Base-by-base conservation (phyloP, 1,140 invertebrate species). In the Tetramorium alpestre region DNA sequence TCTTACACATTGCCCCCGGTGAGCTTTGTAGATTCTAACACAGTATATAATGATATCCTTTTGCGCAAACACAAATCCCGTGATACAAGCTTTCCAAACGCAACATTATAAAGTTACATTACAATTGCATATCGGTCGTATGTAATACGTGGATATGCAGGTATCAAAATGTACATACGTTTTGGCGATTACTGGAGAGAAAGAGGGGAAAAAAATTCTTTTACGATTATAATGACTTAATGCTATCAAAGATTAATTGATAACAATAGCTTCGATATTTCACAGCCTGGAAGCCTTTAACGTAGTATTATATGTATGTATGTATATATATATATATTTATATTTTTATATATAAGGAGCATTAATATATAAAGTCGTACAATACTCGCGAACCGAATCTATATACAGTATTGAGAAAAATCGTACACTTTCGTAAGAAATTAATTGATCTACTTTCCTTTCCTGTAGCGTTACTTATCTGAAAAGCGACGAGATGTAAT, bases 21-120 rank as follows among this genome's bases (percentile, higher is more conserved):
- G 90, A 89, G 89, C 85, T 85, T 92, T 82, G 86, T 82, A 91
- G 86, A 78, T 60, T 89, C 72, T 90, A 89, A 81, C 28, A 76
- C 62, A 85, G 38, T 89, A n/a, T 77, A 81, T 78, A 75, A 16
- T 87, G 18, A 76, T 33, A 33, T 70, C 28, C n/a, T 33, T 75
- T 69, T 69, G 28, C 22, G 65, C 11, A 69, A 47, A 69, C 10
- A 69, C 44, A 80, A 84, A 65, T 73, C 51, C 13, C n/a, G 25
- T 78, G 47, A 82, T 88, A 86, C 90, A 93, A 92, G 92, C 92
- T 93, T 92, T 82, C 86, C 90, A 93, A 93, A 93, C 87, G 73
- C 87, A 88, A 88, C 92, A 91, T 91, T 67, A 82, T 51, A 67
- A 70, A 78, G 77, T 89, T 91, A 86, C 72, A 89, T 60, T 90